Conservation (phyloP, 2,113 vertebrate species). For the Columba janthina region DNA sequence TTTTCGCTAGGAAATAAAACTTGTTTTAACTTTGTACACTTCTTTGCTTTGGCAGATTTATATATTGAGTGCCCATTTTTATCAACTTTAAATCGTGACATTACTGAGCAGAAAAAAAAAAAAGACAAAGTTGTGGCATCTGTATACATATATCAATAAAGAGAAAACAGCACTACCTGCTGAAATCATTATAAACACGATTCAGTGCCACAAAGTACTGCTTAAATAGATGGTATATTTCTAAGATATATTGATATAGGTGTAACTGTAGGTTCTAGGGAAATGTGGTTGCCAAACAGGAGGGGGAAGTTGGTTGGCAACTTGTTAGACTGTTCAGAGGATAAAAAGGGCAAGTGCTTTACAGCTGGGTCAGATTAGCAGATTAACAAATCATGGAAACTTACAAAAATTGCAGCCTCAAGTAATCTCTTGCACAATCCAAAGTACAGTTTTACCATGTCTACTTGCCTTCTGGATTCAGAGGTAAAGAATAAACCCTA, state of each 20-base stretch:
- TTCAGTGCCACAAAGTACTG: neutral
- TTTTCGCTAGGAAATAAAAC: neutral
- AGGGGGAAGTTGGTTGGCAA: neutral
- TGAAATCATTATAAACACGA: neutral
- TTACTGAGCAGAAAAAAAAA: neutral
- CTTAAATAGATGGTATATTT: neutral
- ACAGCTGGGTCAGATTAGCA: constrained; percentile 16
- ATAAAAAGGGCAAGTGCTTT: constrained; percentile 22
- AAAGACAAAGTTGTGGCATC: neutral
- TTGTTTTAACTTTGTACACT: neutral
- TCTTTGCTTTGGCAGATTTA: neutral
- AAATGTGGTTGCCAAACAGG: neutral
- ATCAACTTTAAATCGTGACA: neutral
- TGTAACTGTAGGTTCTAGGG: neutral
- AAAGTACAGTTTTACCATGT: neutral
- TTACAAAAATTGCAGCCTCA: neutral
- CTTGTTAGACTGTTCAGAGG: neutral
- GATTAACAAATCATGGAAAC: neutral
- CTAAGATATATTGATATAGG: neutral
- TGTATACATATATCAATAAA: neutral
- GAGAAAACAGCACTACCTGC: neutral
- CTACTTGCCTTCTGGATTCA: neutral
- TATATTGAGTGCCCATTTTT: neutral
- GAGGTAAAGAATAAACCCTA: neutral
- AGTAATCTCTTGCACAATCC: neutral